Base-by-base conservation (phyloP, 2,888 invertebrate genomes). In the Leistus spinibarbis region DNA sequence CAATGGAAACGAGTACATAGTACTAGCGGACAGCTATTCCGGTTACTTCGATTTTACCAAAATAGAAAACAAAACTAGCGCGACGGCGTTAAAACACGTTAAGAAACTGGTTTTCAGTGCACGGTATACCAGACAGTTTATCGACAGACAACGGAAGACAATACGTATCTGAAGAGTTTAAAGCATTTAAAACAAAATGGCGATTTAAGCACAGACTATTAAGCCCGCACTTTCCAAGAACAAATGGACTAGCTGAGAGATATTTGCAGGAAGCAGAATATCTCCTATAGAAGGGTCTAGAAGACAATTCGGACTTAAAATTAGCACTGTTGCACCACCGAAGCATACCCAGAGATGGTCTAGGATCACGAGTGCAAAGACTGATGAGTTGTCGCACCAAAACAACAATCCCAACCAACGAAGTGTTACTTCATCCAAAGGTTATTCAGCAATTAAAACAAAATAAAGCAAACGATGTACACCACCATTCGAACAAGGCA, bases 221-320 rank as follows among this genome's bases (percentile, higher is more conserved):
- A 13, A 77, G 77, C 69, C 77, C 77, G n/a, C 56, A 54, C 2
- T 77, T 62, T 60, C 63, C 72, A 0, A 66, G 74, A 65, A 73
- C 76, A 10, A 78, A 79, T 72, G 79, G 79, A 4, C 57, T 78
- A 22, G 78, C 79, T 10, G 77, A 79, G 54, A 69, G 76, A 40
- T 68, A 57, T 10, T 71, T 72, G n/a, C 68, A 67, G 19, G 74
- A 64, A 54, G 72, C 54, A 10, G 76, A 77, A 76, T 24, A 71
- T 22, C 57, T 76, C 19, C 53, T 76, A 19, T 75, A 67, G 56
- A 76, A 74, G 64, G 68, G 69, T 54, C 16, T n/a, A 19, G 68
- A 10, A 65, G 24, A n/a, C 10, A 10, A 10, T 13, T 53, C 53
- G 10, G 69, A 69, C 19, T 19, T 65, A 5, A 13, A 10, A 5